A percentile compares a stretch with the other conserved stretches of the same genome.
phyloP scores from a whole-genome alignment of 2,888 invertebrate genomes.

The Maniola hyperantus region DNA sequence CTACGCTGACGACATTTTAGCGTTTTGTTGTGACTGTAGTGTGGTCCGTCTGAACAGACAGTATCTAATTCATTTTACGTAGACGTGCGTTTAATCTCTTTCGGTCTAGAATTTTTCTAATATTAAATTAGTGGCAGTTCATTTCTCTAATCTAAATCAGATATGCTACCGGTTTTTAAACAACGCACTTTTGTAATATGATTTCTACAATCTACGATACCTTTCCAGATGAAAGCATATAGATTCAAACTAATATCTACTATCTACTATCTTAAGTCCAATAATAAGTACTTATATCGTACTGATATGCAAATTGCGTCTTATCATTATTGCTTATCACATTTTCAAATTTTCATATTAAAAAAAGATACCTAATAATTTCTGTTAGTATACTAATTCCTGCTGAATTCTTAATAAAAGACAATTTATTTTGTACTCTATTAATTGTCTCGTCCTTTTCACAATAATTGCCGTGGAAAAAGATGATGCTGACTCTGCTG shows the following conservation, averaged over 20 bases:
- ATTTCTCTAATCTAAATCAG: slow-evolving; percentile 8
- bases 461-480: no score
- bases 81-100: neutral
- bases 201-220: slow-evolving; percentile 8
- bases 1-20: no score
- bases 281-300: neutral
- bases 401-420: no score
- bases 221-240: neutral
- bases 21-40: no score
- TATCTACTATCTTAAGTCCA: neutral
- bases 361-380: no score
- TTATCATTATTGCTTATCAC: neutral
- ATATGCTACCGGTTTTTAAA: slow-evolving; percentile 8
- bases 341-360: neutral
- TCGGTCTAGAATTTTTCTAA: slow-evolving; percentile 8
- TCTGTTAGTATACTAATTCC: no score
- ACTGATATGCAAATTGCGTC: neutral
- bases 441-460: no score
- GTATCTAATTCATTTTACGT: neutral
- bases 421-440: no score
- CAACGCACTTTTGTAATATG: neutral
- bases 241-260: neutral
- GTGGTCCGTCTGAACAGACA: no score
- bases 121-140: neutral
- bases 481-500: no score